phyloP scores from a whole-genome alignment of 2,113 vertebrate species.

The Pyrgilauda ruficollis region DNA sequence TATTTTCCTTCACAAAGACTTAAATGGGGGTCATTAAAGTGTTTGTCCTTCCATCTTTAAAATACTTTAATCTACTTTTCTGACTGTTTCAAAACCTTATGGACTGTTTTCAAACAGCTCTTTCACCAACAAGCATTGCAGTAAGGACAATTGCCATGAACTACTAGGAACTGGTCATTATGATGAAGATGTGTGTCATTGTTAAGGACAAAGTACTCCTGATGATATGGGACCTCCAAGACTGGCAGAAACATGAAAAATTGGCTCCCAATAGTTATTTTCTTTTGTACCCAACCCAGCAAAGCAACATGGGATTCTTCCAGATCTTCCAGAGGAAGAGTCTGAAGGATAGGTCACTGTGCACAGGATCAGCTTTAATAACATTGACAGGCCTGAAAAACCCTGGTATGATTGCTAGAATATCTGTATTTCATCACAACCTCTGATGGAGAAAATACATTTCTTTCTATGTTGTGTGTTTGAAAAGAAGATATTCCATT shows the following conservation, averaged over 20 bases:
- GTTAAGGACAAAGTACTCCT: not conserved
- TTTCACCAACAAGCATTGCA: not conserved
- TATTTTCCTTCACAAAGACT: not conserved
- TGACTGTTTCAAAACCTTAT: not conserved
- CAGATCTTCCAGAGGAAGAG: not conserved
- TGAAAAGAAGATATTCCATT: not conserved
- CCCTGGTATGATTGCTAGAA: not conserved
- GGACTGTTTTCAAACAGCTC: not conserved
- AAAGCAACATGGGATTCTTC: not conserved
- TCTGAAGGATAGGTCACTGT: not conserved
- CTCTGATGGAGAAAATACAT: not conserved
- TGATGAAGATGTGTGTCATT: not conserved
- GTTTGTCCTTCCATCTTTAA: not conserved
- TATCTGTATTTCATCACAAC: not conserved
- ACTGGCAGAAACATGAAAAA: not conserved
- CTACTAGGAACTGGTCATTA: not conserved
- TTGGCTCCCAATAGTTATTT: not conserved
- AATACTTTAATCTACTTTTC: not conserved
- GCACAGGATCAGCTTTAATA: not conserved
- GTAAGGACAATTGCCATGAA: no score
- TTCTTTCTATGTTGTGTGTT: not conserved
- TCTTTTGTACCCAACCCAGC: not conserved
- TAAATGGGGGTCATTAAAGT: not conserved
- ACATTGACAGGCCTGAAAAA: not conserved
- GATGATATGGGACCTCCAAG: not conserved